phyloP scores from a whole-genome alignment of 2,113 vertebrate species.

The Phylloscopus trochiloides region DNA sequence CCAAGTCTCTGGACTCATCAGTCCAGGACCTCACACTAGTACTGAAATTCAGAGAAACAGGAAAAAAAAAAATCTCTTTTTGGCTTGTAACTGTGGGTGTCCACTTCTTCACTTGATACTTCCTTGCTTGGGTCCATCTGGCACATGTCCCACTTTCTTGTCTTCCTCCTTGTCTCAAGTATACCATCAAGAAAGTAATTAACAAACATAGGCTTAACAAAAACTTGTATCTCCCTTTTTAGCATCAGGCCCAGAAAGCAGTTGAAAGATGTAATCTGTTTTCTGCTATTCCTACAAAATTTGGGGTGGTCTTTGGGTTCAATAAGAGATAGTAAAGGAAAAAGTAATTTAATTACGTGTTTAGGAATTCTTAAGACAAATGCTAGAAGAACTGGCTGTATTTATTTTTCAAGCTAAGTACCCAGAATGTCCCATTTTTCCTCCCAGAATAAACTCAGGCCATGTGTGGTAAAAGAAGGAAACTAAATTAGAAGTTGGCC shows the following conservation, averaged over 20 bases:
- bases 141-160: background rate
- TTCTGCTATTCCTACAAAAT: background rate
- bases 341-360: background rate
- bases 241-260: background rate
- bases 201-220: background rate
- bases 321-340: background rate
- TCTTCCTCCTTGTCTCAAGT: background rate
- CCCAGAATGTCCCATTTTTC: background rate
- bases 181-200: background rate
- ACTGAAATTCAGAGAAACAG: background rate
- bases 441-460: background rate
- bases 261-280: background rate
- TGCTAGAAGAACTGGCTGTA: background rate
- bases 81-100: background rate
- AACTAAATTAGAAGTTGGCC: background rate
- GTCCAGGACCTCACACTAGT: slow-evolving; percentile 11
- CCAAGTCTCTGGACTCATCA: background rate
- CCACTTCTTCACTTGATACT: background rate
- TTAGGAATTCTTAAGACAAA: background rate
- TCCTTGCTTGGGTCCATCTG: background rate
- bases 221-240: background rate
- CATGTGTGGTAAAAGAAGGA: background rate
- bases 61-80: background rate
- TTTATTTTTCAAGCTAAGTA: background rate
- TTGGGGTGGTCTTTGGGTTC: background rate